phyloP scores from a whole-genome alignment of 2,888 invertebrate species.

The Torymus aiolomorphi region DNA sequence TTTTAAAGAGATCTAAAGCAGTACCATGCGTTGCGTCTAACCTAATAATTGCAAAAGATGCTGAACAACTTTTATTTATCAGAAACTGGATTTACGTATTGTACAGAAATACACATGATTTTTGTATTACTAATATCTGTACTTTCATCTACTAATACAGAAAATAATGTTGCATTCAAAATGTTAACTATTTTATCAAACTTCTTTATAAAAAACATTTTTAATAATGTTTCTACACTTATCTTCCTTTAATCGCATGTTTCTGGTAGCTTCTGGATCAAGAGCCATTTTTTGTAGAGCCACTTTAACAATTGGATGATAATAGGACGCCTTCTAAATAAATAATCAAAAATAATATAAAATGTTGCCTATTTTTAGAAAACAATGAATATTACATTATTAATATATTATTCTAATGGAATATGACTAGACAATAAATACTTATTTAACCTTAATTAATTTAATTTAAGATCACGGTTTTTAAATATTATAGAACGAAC shows the following conservation, averaged over 20 bases:
- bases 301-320: too few relatives aligned
- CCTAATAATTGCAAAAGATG: constrained; percentile 17
- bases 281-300: constrained; percentile 1
- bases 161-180: too few relatives aligned
- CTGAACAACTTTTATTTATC: constrained; percentile 18
- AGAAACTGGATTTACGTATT: neutral
- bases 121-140: constrained; percentile 14
- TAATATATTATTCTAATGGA: too few relatives aligned
- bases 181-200: constrained; percentile 5
- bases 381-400: too few relatives aligned
- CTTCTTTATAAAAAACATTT: constrained; percentile 21
- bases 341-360: too few relatives aligned
- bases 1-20: constrained; percentile 3
- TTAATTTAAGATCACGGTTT: too few relatives aligned
- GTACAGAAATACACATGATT: constrained; percentile 16
- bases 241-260: constrained; percentile 6
- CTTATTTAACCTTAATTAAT: too few relatives aligned
- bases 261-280: constrained; percentile 6
- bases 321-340: too few relatives aligned
- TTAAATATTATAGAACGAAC: too few relatives aligned
- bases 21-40: neutral
- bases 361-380: too few relatives aligned
- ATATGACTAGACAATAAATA: too few relatives aligned
- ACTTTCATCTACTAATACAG: constrained; percentile 23
- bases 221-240: constrained; percentile 8